Conservation (phyloP, 2,113 vertebrate genomes). For the Oophaga pumilio region DNA sequence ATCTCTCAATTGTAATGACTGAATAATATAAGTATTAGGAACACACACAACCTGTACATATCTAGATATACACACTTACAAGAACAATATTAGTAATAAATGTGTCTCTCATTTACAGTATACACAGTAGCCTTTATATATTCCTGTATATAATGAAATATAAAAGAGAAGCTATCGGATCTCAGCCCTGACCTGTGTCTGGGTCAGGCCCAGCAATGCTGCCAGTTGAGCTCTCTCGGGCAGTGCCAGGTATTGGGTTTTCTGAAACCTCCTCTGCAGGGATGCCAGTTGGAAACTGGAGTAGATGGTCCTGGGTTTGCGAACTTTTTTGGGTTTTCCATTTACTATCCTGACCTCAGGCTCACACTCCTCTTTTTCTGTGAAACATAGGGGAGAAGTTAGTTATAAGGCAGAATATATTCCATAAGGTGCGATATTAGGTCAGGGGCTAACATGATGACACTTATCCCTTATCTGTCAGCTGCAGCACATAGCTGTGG, state of each 20-base stretch:
- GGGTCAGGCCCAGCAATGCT: slow-evolving; percentile 92
- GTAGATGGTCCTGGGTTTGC: slow-evolving; percentile 97
- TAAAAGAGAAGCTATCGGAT: neutral
- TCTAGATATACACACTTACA: too few species aligned
- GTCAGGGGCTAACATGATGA: neutral
- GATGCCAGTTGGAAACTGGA: slow-evolving; percentile 98
- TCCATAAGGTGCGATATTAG: neutral
- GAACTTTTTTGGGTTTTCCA: slow-evolving; percentile 97
- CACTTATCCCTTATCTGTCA: neutral
- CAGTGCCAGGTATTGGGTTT: slow-evolving; percentile 95
- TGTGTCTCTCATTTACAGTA: neutral
- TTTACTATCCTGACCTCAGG: slow-evolving; percentile 96
- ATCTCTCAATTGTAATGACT: too few species aligned
- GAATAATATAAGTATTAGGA: too few species aligned
- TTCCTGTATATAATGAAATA: neutral
- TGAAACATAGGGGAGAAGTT: slow-evolving; percentile 60
- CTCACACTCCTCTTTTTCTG: slow-evolving; percentile 95
- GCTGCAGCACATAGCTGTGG: neutral
- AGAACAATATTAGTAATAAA: neutral
- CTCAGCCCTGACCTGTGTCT: slow-evolving; percentile 85
- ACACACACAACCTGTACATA: too few species aligned
- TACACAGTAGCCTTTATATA: neutral
- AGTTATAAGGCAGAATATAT: neutral
- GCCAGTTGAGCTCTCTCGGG: slow-evolving; percentile 95
- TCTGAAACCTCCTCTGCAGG: slow-evolving; percentile 93